These are phyloP conservation scores for Euglossa dilemma DNA, from an alignment of 1,140 invertebrate genomes.

Conservation along the genomic window DNA sequence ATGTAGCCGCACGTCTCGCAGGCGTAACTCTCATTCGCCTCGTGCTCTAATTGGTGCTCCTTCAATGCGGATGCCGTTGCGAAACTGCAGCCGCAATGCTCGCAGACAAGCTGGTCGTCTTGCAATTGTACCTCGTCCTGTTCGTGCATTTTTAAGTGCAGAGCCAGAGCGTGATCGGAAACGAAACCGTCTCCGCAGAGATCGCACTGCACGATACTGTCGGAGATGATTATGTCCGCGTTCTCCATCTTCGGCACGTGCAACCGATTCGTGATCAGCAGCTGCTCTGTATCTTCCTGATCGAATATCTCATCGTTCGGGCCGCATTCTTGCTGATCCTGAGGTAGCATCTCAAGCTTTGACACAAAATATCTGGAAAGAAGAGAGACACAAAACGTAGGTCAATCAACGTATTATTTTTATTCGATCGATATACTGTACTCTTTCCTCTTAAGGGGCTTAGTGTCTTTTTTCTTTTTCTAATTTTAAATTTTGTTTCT, in stretches of 20 bases:
- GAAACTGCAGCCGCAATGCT: conserved; percentile 76
- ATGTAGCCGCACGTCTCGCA: conserved; percentile 78
- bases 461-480: conserved; percentile 13
- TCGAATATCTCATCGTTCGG: conserved; percentile 68
- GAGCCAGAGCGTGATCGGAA: conserved; percentile 75
- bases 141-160: conserved; percentile 64
- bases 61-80: conserved; percentile 60
- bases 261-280: conserved; percentile 63
- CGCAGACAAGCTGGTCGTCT: conserved; percentile 71
- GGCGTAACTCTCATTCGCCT: conserved; percentile 64
- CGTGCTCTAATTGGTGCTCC: conserved; percentile 73
- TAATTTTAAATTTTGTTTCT: too few species aligned
- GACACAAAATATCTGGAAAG: conserved; percentile 81
- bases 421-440: conserved; percentile 35
- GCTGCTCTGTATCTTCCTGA: conserved; percentile 65
- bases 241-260: conserved; percentile 57
- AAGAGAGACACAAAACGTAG: conserved; percentile 76
- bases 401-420: conserved; percentile 65
- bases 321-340: conserved; percentile 63
- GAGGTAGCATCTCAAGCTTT: conserved; percentile 71
- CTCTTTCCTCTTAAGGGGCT: conserved; percentile 25
- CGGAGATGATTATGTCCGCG: conserved; percentile 59
- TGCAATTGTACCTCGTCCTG: conserved; percentile 11
- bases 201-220: conserved; percentile 68
- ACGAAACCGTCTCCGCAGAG: conserved; percentile 79